These are phyloP conservation scores for Pavo muticus DNA, from an alignment of 2,113 vertebrate species.

Conservation along the genomic window DNA sequence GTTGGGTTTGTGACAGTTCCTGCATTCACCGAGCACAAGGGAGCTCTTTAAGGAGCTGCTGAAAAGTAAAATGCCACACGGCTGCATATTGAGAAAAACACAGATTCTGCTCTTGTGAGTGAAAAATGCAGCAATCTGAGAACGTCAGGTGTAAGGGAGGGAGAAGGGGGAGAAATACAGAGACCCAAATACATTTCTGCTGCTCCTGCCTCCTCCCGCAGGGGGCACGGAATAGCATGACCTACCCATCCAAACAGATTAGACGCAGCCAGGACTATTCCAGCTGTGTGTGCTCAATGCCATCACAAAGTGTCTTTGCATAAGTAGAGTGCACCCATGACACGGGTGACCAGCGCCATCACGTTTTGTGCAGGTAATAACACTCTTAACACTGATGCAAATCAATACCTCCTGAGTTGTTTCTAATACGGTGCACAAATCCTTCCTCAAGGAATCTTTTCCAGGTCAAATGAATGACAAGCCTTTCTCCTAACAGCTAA, in stretches of 20 bases:
- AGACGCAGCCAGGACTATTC: background rate
- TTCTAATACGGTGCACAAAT: background rate
- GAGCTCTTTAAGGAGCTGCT: slow-evolving; percentile 56
- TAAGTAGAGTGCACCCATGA: background rate
- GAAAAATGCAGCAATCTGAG: slow-evolving; percentile 1
- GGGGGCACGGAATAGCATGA: background rate
- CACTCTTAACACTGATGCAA: too few relatives aligned
- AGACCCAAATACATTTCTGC: background rate
- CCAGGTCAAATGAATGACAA: background rate
- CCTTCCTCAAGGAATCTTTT: background rate
- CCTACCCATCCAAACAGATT: background rate
- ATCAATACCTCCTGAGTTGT: background rate
- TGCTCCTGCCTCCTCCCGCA: background rate
- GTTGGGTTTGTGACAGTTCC: background rate
- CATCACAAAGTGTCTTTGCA: background rate
- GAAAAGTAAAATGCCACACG: slow-evolving; percentile 24
- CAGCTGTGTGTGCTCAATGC: fast-evolving
- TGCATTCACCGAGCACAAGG: slow-evolving; percentile 25
- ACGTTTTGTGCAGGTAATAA: background rate
- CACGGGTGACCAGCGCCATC: fast-evolving
- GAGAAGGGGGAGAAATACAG: background rate
- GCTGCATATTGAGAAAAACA: background rate
- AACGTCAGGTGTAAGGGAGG: background rate
- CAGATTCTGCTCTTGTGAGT: background rate
- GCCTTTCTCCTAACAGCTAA: background rate